Conservation (phyloP, 2,113 vertebrate species). For the Neogobius melanostomus region DNA sequence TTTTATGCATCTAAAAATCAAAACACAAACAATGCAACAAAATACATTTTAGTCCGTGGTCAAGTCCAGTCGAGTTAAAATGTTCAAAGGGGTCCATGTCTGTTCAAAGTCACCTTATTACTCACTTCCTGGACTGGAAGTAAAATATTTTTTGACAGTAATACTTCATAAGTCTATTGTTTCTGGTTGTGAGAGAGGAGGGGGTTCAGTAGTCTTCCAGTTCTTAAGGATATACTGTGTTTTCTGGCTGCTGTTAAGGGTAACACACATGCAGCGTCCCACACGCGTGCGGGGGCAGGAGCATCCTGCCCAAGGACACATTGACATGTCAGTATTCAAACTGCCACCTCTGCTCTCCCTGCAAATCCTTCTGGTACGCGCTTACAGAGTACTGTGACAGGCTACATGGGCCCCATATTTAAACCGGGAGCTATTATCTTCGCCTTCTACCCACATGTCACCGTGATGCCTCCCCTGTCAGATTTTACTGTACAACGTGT, state of each 20-base stretch:
- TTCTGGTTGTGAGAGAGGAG: too few relatives aligned
- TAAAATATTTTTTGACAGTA: too few relatives aligned
- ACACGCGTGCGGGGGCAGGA: not conserved
- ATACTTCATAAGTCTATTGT: too few relatives aligned
- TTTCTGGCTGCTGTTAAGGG: not conserved
- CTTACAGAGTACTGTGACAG: not conserved
- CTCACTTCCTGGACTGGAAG: too few relatives aligned
- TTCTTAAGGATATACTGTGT: not conserved
- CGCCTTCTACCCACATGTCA: not conserved
- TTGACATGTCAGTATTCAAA: not conserved
- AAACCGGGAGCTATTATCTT: constrained; percentile 4
- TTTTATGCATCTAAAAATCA: too few relatives aligned
- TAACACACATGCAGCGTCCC: not conserved
- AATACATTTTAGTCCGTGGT: too few relatives aligned
- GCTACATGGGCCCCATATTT: constrained; percentile 4
- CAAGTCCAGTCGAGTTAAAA: too few relatives aligned
- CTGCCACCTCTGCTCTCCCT: not conserved
- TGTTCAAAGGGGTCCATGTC: too few relatives aligned
- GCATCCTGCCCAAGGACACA: not conserved
- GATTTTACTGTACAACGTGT: constrained; percentile 4
- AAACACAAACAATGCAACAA: too few relatives aligned
- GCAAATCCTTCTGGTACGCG: not conserved
- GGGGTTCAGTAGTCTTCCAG: not conserved
- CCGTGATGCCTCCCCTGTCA: constrained; percentile 1
- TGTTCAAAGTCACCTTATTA: too few relatives aligned